Conservation (phyloP, 2,113 vertebrate species). For the Brachyistius frenatus region DNA sequence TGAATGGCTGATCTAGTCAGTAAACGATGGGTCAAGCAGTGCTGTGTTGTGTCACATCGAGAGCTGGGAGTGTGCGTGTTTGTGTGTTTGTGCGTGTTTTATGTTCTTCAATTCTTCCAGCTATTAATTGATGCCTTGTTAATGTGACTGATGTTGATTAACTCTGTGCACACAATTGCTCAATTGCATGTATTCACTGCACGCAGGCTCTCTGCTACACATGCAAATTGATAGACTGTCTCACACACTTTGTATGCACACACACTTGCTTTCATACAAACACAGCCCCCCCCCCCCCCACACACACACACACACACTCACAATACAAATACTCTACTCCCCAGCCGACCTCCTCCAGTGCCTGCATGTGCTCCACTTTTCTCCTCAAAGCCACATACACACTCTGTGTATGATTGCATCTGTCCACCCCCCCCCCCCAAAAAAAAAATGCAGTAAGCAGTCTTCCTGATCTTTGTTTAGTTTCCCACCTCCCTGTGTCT, state of each 20-base stretch:
- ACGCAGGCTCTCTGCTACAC: conserved; percentile 35
- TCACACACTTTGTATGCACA: conserved; percentile 33
- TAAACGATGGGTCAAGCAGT: conserved; percentile 64
- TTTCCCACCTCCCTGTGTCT: conserved; percentile 59
- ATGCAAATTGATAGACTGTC: conserved; percentile 55
- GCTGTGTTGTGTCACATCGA: conserved; percentile 35
- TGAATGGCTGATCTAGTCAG: conserved; percentile 61
- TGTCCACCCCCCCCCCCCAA: conserved; percentile 37
- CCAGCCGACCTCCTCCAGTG: conserved; percentile 53
- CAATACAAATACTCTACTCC: conserved; percentile 54
- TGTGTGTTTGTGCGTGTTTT: not conserved
- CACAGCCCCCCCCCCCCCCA: conserved; percentile 8
- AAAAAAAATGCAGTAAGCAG: conserved; percentile 44
- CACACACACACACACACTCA: not conserved
- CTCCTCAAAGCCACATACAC: conserved; percentile 51
- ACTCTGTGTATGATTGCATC: conserved; percentile 63
- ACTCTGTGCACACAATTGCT: conserved; percentile 27
- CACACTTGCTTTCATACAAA: conserved; percentile 40
- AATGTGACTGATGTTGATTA: conserved; percentile 50
- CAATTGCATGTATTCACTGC: conserved; percentile 31
- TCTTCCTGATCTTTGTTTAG: conserved; percentile 64
- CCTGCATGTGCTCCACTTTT: conserved; percentile 57
- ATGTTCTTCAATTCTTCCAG: conserved; percentile 17
- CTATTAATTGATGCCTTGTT: conserved; percentile 61
- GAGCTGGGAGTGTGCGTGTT: conserved; percentile 21